phyloP scores from a whole-genome alignment of 2,113 vertebrate species.

The Platichthys stellatus region DNA sequence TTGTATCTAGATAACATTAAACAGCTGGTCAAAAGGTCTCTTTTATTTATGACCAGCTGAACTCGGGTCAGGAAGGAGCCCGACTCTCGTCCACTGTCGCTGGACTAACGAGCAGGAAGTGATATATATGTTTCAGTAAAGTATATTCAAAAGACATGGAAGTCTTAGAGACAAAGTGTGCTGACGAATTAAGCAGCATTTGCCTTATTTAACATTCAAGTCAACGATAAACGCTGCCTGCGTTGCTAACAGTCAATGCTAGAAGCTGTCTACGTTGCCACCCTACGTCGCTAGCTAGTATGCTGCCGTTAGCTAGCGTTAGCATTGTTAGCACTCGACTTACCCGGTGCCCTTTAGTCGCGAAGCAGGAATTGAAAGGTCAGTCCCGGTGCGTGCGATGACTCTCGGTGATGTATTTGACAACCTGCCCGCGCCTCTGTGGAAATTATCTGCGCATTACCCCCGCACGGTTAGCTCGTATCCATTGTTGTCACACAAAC shows the following conservation, averaged over 20 bases:
- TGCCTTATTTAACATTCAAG: neutral
- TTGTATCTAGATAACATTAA: no score
- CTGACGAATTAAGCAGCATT: neutral
- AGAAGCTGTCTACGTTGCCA: neutral
- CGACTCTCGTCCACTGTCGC: neutral
- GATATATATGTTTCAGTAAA: no score
- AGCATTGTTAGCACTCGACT: slow-evolving; percentile 25
- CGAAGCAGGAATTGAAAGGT: neutral
- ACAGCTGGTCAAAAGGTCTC: neutral
- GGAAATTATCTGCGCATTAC: neutral
- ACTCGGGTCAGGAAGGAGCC: neutral
- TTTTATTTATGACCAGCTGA: neutral
- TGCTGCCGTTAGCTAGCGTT: slow-evolving; percentile 27
- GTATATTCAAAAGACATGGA: no score
- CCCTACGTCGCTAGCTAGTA: neutral
- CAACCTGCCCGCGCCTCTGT: neutral
- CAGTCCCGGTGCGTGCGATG: neutral
- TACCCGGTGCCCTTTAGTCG: slow-evolving; percentile 14
- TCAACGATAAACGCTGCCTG: neutral
- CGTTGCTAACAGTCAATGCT: neutral
- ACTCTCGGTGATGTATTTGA: neutral
- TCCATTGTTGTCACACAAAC: slow-evolving; percentile 29
- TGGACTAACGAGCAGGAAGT: neutral
- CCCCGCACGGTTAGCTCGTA: neutral
- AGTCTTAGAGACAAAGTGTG: no score